Evolutionary conservation across 2,113 vertebrate genomes (phyloP), one percentile per base, ranked within the genome.

Genomic region (Cichladusa arquata): DNA sequence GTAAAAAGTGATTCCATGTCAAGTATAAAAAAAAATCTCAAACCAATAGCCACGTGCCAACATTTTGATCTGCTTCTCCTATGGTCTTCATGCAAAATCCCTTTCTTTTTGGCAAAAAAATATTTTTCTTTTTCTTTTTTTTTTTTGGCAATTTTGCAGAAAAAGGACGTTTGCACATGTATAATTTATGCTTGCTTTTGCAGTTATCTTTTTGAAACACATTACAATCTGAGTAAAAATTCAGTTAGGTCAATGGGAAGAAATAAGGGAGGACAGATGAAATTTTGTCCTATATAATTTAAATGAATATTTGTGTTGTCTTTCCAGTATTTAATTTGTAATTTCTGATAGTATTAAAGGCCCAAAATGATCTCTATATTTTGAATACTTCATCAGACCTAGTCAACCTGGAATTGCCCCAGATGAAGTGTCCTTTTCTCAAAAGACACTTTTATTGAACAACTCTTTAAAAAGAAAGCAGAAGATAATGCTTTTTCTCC

Each of bases 91-190:
- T 38, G 34, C 2, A 58, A 69, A 85, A 81, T 60, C 31, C 60
- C 17, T 67, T 76, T 60, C 42, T 51, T 51, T 29, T 51, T 51
- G 9, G 5, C 3, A 28, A 51, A 51, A 50, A 50, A 51, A 9
- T 10, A 38, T 9, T 15, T 81, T 10, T 81, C 16, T 85, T 13
- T 81, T 26, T 9, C 3, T 15, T 81, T 10, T 81, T 18, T 85
- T 12, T 81, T 26, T 51, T 16, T 51, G 12, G 6, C 14, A 47
- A 6, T 60, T 88, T 78, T 85, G 16, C n/a, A 64, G n/a, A 25
- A 61, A 88, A 70, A 23, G 6, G 18, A 26, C 1, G 2, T 34
- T 78, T 85, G 6, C 25, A 72, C 34, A 36, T 1, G 0, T 6
- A 64, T 1, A 60, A 22, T n/a, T 87, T 33, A 65, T 38, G 26